A percentile compares a stretch with the other conserved stretches of the same genome.
phyloP scores from a whole-genome alignment of 2,797 vertebrate genomes.

The Tenualosa ilisha region DNA sequence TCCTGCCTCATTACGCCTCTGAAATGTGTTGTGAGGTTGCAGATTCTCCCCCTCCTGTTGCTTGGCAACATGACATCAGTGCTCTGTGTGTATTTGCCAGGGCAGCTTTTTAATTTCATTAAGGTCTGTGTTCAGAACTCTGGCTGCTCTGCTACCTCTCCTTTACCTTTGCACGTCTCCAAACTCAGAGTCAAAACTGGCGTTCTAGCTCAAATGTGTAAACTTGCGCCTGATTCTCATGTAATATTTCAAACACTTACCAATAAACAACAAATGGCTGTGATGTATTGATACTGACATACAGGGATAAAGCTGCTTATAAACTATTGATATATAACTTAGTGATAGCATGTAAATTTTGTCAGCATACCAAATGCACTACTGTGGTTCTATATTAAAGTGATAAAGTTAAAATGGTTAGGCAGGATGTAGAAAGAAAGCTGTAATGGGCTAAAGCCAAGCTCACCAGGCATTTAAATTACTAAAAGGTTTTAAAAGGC shows the following conservation, averaged over 20 bases:
- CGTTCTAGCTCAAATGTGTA: background rate
- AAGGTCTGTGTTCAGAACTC: background rate
- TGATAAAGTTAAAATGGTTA: constrained; percentile 55
- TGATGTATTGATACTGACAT: too few relatives aligned
- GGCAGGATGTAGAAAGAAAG: background rate
- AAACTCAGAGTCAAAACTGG: background rate
- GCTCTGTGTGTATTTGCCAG: constrained; percentile 49
- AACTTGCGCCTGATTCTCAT: background rate
- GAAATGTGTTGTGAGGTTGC: constrained; percentile 67
- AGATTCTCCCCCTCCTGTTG: constrained; percentile 66
- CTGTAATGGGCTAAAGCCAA: background rate
- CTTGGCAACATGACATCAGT: constrained; percentile 72
- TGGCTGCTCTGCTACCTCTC: background rate
- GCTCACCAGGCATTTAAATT: background rate
- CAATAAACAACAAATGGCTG: background rate
- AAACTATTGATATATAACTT: background rate
- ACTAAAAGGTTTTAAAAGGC: background rate
- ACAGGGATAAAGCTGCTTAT: background rate
- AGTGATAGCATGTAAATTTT: background rate
- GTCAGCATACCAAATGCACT: background rate
- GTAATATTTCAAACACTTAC: background rate
- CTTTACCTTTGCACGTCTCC: background rate
- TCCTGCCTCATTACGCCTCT: constrained; percentile 59
- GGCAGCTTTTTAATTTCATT: constrained; percentile 29
- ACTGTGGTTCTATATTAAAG: constrained; percentile 58